Percentiles rank a stretch among this genome's conserved stretches.
phyloP scores from a whole-genome alignment of 2,113 vertebrate genomes.

The Bambusicola thoracicus region DNA sequence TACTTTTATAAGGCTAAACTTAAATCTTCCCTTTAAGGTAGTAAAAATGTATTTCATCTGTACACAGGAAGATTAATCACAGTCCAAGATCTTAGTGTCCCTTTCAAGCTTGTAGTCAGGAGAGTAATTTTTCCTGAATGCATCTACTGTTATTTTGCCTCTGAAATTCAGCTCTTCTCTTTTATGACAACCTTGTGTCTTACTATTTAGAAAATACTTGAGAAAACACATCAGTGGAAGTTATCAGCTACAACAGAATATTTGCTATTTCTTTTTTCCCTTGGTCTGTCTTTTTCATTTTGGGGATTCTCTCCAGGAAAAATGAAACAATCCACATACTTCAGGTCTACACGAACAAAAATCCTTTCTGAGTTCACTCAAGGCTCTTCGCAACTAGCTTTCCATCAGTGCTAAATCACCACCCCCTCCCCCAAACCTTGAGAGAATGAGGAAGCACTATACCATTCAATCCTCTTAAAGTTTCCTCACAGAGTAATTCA shows the following conservation, averaged over 20 bases:
- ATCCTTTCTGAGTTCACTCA: background rate
- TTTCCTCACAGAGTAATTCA: background rate
- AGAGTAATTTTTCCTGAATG: background rate
- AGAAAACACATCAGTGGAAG: background rate
- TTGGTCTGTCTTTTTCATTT: background rate
- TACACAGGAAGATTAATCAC: background rate
- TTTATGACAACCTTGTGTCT: background rate
- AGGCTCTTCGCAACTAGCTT: background rate
- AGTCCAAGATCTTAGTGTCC: background rate
- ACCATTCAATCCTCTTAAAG: background rate
- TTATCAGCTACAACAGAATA: background rate
- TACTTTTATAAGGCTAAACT: background rate
- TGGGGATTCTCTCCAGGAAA: background rate
- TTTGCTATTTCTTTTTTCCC: background rate
- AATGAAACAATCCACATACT: background rate
- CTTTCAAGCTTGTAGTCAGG: background rate
- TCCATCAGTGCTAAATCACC: slow-evolving; percentile 2
- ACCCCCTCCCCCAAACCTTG: background rate
- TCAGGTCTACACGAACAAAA: background rate
- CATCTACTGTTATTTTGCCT: background rate
- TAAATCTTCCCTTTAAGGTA: background rate
- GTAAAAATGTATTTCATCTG: background rate
- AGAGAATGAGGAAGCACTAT: background rate
- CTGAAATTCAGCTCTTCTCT: background rate
- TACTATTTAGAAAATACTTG: background rate